These are phyloP conservation scores for Cydia strobilella DNA, from an alignment of 1,140 invertebrate species.

Conservation along the genomic window DNA sequence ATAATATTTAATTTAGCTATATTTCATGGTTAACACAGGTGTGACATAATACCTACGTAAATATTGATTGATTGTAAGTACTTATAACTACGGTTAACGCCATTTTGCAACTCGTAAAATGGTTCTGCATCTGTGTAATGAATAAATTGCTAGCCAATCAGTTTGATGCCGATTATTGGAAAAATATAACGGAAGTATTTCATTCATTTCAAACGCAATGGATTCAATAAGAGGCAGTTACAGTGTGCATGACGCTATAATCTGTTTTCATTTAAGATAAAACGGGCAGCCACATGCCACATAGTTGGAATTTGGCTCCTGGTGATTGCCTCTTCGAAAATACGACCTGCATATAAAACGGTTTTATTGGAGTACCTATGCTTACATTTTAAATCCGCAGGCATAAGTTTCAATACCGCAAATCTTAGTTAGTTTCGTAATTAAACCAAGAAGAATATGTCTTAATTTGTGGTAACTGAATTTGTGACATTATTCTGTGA, in stretches of 20 bases:
- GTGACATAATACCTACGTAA: too few species aligned
- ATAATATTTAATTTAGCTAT: too few species aligned
- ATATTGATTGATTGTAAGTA: too few species aligned
- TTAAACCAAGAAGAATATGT: neutral
- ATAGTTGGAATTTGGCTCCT: neutral
- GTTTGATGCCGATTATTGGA: slow-evolving; percentile 29
- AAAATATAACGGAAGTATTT: slow-evolving; percentile 15
- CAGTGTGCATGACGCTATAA: slow-evolving; percentile 1
- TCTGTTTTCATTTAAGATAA: slow-evolving; percentile 15
- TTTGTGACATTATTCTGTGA: too few species aligned
- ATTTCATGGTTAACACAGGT: too few species aligned
- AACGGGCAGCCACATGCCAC: neutral
- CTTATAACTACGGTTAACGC: too few species aligned
- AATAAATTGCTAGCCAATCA: slow-evolving; percentile 20
- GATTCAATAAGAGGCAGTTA: slow-evolving; percentile 13
- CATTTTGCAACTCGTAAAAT: neutral
- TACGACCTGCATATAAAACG: neutral
- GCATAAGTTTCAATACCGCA: slow-evolving; percentile 1
- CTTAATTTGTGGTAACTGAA: too few species aligned
- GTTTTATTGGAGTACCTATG: neutral
- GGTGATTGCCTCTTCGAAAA: neutral
- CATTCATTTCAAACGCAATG: slow-evolving; percentile 10
- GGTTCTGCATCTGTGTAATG: neutral
- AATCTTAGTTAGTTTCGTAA: slow-evolving; percentile 7
- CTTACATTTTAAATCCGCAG: neutral